Evolutionary conservation across 1,140 invertebrate genomes (phyloP), one percentile per base, ranked within the genome.

Genomic region (Cydia strobilella): DNA sequence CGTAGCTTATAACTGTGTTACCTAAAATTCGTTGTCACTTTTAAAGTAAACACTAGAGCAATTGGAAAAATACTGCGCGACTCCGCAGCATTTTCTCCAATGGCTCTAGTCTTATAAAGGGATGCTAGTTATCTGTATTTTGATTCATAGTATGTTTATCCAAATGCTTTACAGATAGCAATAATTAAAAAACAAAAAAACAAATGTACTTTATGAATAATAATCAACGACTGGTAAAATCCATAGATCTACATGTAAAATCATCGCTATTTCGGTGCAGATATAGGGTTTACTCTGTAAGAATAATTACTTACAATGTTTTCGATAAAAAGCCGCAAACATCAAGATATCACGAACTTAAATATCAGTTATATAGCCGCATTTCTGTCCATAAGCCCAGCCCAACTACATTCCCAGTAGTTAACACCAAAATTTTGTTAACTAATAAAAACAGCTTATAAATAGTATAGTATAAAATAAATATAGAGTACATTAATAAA

Each of bases 21-120:
- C 27, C 15, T 18, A 69, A 69, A 42, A 69, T 69, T 69, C 65
- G 65, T 69, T 69, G 65, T 69, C 42, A 69, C 9, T 69, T 69
- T 69, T 20, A 69, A 59, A 65, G 25, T 65, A 31, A 35, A 18
- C 35, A 69, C 65, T 69, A 69, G 65, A 69, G 65, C 6, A 42
- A 51, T 51, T 39, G 63, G 27, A 27, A 66, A 31, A 66, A 69
- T 69, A 69, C 65, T 69, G 65, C 65, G 65, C 18, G 65, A 59
- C 54, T 23, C 20, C 20, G 20, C 54, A n/a, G n/a, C n/a, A n/a
- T n/a, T n/a, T n/a, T n/a, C n/a, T n/a, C n/a, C n/a, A n/a, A n/a
- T n/a, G n/a, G n/a, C n/a, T n/a, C n/a, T n/a, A n/a, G n/a, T n/a
- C n/a, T n/a, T n/a, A 12, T 23, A 10, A 59, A 59, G 15, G 54